phyloP scores from a whole-genome alignment of 1,140 invertebrate species.

The Atta colombica region DNA sequence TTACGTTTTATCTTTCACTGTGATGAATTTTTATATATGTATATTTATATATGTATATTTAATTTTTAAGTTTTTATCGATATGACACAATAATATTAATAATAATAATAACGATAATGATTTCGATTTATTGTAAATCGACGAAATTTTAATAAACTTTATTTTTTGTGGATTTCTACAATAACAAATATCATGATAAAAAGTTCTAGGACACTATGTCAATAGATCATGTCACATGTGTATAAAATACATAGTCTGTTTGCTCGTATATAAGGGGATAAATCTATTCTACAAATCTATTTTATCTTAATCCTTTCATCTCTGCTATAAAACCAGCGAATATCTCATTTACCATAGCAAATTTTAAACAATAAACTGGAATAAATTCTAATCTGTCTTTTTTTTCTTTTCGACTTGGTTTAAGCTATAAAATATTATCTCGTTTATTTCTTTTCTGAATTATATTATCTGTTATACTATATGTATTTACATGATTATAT shows the following conservation, averaged over 20 bases:
- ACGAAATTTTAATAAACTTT: neutral
- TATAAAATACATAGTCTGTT: constrained; percentile 8
- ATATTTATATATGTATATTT: neutral
- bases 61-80: neutral
- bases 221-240: constrained; percentile 11
- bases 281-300: constrained; percentile 30
- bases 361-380: neutral
- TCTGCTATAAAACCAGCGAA: constrained; percentile 15
- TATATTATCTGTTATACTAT: too few species aligned
- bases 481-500: neutral
- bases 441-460: neutral
- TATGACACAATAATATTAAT: neutral
- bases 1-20: neutral
- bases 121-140: neutral
- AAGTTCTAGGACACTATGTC: neutral
- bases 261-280: neutral
- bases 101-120: neutral
- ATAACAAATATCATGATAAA: constrained; percentile 7
- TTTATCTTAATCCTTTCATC: constrained; percentile 11
- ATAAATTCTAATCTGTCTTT: neutral
- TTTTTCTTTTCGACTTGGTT: neutral
- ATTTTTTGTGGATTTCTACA: neutral
- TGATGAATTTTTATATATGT: neutral
- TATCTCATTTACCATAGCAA: neutral
- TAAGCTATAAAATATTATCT: neutral